These are phyloP conservation scores for Drosophila imparisetae DNA, from an alignment of 2,888 invertebrate species.

Conservation along the genomic window DNA sequence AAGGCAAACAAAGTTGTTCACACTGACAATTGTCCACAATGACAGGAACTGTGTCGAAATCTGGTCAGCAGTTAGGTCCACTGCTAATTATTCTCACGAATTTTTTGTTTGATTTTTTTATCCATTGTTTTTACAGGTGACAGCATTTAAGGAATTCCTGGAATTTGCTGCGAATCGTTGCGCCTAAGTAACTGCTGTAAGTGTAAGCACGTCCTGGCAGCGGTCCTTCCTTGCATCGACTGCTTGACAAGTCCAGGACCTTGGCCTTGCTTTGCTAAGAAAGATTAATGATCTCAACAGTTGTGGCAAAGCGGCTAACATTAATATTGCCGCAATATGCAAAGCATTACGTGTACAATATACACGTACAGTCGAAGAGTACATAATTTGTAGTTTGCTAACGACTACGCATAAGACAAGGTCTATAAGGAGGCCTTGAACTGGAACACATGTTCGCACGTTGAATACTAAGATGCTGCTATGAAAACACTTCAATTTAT, in stretches of 20 bases:
- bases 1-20: slow-evolving; percentile 67
- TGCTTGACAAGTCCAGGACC: slow-evolving; percentile 24
- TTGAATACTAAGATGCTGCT: not conserved
- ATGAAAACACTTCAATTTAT: not conserved
- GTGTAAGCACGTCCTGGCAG: slow-evolving; percentile 41
- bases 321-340: slow-evolving; percentile 70
- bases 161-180: slow-evolving; percentile 27
- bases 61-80: slow-evolving; percentile 52
- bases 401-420: slow-evolving; percentile 37
- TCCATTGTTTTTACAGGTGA: slow-evolving; percentile 38
- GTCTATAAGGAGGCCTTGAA: slow-evolving; percentile 23
- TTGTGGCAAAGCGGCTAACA: slow-evolving; percentile 53
- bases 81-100: slow-evolving; percentile 67
- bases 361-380: slow-evolving; percentile 14
- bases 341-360: slow-evolving; percentile 59
- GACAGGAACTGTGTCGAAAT: slow-evolving; percentile 33
- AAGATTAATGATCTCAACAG: slow-evolving; percentile 72
- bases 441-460: not conserved
- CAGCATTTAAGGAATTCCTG: slow-evolving; percentile 38
- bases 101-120: slow-evolving; percentile 29
- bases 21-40: slow-evolving; percentile 26
- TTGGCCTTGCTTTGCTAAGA: slow-evolving; percentile 54
- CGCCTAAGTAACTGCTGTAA: slow-evolving; percentile 30
- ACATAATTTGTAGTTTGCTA: slow-evolving; percentile 62
- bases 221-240: slow-evolving; percentile 8